A percentile compares a stretch with the other conserved stretches of the same genome.
Evolutionary conservation across 2,888 invertebrate genomes (phyloP).

Genomic region (Glomeris marginata): DNA sequence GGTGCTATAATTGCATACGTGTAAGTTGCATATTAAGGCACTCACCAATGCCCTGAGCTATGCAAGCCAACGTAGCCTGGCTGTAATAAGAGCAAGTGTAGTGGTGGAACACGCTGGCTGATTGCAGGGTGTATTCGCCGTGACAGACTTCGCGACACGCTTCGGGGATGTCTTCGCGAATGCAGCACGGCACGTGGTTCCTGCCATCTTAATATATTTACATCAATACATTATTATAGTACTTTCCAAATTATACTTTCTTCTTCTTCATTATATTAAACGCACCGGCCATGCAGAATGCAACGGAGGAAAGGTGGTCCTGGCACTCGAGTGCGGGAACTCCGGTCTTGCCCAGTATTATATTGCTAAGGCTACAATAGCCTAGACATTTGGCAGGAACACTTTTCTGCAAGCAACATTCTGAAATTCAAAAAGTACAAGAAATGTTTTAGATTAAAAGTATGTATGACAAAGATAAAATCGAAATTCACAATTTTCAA

Average conservation of each 20-base stretch:
- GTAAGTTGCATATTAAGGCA: not conserved
- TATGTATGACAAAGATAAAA: not conserved
- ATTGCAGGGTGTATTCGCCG: constrained; percentile 69
- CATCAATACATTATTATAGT: not conserved
- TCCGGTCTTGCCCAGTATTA: constrained; percentile 16
- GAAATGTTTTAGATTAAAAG: too few species aligned
- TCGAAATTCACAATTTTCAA: not conserved
- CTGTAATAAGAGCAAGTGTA: constrained; percentile 71
- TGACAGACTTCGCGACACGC: constrained; percentile 72
- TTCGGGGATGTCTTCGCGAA: constrained; percentile 63
- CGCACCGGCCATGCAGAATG: constrained; percentile 39
- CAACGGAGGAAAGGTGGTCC: constrained; percentile 61
- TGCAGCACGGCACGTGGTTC: constrained; percentile 72
- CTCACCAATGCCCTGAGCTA: constrained; percentile 58
- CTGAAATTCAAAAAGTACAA: constrained; percentile 16
- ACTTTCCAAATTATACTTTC: too few species aligned
- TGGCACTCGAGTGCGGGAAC: constrained; percentile 55
- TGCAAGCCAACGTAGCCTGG: constrained; percentile 64
- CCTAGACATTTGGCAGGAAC: constrained; percentile 58
- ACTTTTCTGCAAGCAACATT: constrained; percentile 55
- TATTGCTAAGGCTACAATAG: constrained; percentile 63
- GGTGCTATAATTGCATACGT: not conserved
- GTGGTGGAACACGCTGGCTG: constrained; percentile 66
- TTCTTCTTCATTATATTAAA: too few species aligned
- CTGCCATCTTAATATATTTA: constrained; percentile 47